A percentile compares a stretch with the other conserved stretches of the same genome.
Conservation (phyloP, 2,797 vertebrate genomes). For the Sebastes kiyomatsui region DNA sequence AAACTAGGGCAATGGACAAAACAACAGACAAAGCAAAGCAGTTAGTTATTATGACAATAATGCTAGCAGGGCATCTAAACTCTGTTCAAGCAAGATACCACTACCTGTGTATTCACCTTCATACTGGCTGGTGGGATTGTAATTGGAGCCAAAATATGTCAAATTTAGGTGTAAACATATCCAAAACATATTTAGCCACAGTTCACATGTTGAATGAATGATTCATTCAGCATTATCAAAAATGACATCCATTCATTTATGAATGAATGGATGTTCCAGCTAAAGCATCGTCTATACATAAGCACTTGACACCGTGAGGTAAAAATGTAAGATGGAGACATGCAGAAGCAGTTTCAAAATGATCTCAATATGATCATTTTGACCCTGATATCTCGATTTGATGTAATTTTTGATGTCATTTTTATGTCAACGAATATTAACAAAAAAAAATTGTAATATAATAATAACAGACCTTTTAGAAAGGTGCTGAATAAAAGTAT, state of each 20-base stretch:
- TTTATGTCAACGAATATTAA: no score
- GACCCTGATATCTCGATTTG: background rate
- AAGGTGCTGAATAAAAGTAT: no score
- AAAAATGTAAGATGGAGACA: background rate
- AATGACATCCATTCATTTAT: background rate
- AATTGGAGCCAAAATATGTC: slow-evolving; percentile 4
- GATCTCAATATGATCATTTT: background rate
- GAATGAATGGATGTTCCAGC: background rate
- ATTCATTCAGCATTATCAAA: background rate
- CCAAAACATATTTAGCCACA: background rate
- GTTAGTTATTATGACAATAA: slow-evolving; percentile 33
- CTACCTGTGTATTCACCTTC: background rate
- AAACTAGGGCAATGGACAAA: slow-evolving; percentile 53
- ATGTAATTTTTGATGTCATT: no score
- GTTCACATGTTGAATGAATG: background rate
- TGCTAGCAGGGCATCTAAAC: slow-evolving; percentile 28
- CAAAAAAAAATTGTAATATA: no score
- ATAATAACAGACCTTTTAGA: no score
- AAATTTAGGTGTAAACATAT: slow-evolving; percentile 15
- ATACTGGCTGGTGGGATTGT: background rate
- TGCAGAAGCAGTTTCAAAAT: background rate
- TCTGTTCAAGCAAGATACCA: slow-evolving; percentile 18
- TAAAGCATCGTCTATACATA: no score
- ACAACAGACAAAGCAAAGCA: slow-evolving; percentile 40
- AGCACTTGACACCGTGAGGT: background rate